Evolutionary conservation across 2,797 vertebrate species (phyloP), one percentile per base, ranked within the genome.

Genomic region (Antennarius maculatus): DNA sequence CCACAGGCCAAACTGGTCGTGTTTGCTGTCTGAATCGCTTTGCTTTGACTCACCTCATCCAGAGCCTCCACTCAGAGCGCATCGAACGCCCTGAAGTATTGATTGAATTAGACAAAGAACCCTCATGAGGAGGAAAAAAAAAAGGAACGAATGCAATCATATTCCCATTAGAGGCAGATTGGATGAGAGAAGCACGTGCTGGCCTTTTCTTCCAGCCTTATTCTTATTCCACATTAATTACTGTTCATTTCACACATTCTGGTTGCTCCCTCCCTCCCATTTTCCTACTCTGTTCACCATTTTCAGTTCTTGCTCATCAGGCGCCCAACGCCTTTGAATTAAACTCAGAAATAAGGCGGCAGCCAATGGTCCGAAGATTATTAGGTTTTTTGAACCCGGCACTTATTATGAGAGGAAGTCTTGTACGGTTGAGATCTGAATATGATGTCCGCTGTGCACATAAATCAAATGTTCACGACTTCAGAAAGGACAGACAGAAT

Each of bases 31-130:
- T 77, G 73, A 83, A 88, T 79, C 71, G 62, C 77, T 87, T 75
- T 77, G 74, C 76, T 89, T 88, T 89, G 76, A 88, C 90, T 89
- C 77, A 64, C 83, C 80, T 84, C 84, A 85, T 90, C 89, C 89
- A 77, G 80, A 81, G 79, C 83, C 66, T 83, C 86, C 84, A 86
- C 88, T 91, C 81, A 81, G 74, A 82, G 75, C 41, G 61, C 82
- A 83, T 76, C 90, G 86, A 90, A 88, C 65, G 67, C 78, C 80
- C 82, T 68, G 73, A 86, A 80, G 79, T 88, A 86, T 90, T 91
- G 91, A 92, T 86, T 90, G 84, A 90, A 92, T 91, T 91, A 91
- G 85, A 92, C 91, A 92, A 93, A 91, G 90, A 89, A 88, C 76
- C 74, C 87, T 88, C 84, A 71, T 64, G 85, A 86, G 84, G 79